These are phyloP conservation scores for Limnodromus scolopaceus DNA, from an alignment of 2,797 vertebrate genomes.

Conservation along the genomic window DNA sequence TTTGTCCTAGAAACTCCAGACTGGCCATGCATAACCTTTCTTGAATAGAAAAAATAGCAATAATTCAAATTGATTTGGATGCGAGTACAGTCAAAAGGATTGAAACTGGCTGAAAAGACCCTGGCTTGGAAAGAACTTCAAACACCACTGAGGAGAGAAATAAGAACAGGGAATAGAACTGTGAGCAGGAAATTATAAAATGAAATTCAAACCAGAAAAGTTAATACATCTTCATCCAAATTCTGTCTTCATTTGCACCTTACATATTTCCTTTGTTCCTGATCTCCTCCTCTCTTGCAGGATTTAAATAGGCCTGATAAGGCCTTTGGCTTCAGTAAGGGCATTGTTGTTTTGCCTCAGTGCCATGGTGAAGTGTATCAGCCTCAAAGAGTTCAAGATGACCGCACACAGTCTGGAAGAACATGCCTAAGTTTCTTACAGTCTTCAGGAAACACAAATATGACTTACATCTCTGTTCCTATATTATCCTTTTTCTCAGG, in stretches of 20 bases:
- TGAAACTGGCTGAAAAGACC: conserved; percentile 25
- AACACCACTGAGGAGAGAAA: background rate
- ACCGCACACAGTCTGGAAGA: background rate
- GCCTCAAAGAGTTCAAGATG: background rate
- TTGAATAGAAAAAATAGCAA: background rate
- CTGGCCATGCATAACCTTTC: background rate
- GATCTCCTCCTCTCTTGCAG: background rate
- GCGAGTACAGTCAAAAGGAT: background rate
- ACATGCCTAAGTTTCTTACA: background rate
- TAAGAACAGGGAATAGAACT: background rate
- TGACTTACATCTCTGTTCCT: background rate
- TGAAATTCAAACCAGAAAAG: background rate
- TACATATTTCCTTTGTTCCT: background rate
- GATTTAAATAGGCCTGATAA: background rate
- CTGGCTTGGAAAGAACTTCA: conserved; percentile 1
- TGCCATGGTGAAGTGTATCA: background rate
- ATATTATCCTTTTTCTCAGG: background rate
- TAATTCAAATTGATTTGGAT: conserved; percentile 25
- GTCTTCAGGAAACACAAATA: background rate
- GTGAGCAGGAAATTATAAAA: background rate
- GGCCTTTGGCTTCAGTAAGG: background rate
- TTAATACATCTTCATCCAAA: background rate
- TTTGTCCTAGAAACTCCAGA: conserved; percentile 11
- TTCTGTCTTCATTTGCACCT: background rate
- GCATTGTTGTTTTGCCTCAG: background rate